Conservation (phyloP, 2,888 invertebrate genomes). For the Argyresthia goedartella region DNA sequence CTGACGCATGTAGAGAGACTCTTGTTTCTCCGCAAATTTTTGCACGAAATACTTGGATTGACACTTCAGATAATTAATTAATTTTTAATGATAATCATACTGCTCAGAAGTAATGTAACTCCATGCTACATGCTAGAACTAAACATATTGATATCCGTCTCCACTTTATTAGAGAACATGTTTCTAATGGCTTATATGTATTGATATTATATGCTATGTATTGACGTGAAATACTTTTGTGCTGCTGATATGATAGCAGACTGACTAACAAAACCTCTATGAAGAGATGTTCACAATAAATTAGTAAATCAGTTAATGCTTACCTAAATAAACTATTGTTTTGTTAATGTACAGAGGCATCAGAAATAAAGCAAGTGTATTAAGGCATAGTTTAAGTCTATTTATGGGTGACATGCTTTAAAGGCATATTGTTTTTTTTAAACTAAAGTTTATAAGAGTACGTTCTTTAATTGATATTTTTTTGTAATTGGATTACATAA, state of each 20-base stretch:
- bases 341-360: not conserved
- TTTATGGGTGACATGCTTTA: too few species aligned
- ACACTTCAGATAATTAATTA: not conserved
- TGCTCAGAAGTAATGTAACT: not conserved
- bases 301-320: not conserved
- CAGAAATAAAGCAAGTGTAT: too few species aligned
- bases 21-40: constrained; percentile 1
- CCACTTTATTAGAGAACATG: constrained; percentile 1
- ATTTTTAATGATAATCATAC: constrained; percentile 3
- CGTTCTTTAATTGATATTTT: too few species aligned
- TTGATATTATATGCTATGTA: too few species aligned
- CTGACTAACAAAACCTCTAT: not conserved
- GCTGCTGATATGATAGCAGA: constrained; percentile 5
- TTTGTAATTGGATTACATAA: too few species aligned
- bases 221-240: not conserved
- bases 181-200: not conserved
- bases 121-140: not conserved
- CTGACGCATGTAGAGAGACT: constrained; percentile 17
- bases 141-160: constrained; percentile 5
- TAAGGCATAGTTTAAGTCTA: too few species aligned
- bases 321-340: not conserved
- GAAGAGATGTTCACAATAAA: not conserved
- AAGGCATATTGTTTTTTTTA: too few species aligned
- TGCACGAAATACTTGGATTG: not conserved
- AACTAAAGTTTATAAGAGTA: too few species aligned